Base-by-base conservation (phyloP, 2,113 vertebrate genomes). In the Tetrao urogallus region DNA sequence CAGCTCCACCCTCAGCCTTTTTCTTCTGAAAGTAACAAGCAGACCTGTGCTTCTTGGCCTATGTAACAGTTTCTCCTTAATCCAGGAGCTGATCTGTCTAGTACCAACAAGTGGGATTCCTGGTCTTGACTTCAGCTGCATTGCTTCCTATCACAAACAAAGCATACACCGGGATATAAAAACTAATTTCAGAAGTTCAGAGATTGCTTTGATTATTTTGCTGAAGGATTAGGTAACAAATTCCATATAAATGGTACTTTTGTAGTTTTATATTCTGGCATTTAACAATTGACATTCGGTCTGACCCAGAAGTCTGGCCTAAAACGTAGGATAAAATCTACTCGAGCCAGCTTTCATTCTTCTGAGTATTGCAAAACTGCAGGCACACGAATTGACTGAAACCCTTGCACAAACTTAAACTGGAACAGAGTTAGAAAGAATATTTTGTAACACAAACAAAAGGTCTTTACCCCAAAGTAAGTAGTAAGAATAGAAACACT, bases 1-100 rank as follows among this genome's bases (percentile, higher is more conserved):
- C 42, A 74, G 75, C n/a, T 87, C 75, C 78, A 93, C 67, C 57
- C 73, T 84, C 75, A 89, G 71, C 52, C 89, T 93, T 86, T 93
- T 73, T 88, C 11, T 2, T 65, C 64, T 83, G 65, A 27, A 80
- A 89, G 52, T 64, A 73, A 47, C 54, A 82, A 92, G 75, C 1
- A 2, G 84, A 89, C 90, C 78, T 84, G 52, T 78, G 48, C 34
- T 67, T n/a, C 71, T 63, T 71, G 34, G 84, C 28, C 54, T 54
- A 8, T 9, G 3, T 25, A 69, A 70, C 52, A 88, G 52, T 3
- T n/a, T 79, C 48, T 50, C 76, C 1, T 0, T 58, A 85, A 89
- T 27, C 25, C 38, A 80, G 19, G 27, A 85, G 12, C 7, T 67
- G 32, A 80, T 77, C 56, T 63, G 32, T 45, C 22, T 11, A 5